These are phyloP conservation scores for Bufo bufo DNA, from an alignment of 2,113 vertebrate species.

Conservation along the genomic window DNA sequence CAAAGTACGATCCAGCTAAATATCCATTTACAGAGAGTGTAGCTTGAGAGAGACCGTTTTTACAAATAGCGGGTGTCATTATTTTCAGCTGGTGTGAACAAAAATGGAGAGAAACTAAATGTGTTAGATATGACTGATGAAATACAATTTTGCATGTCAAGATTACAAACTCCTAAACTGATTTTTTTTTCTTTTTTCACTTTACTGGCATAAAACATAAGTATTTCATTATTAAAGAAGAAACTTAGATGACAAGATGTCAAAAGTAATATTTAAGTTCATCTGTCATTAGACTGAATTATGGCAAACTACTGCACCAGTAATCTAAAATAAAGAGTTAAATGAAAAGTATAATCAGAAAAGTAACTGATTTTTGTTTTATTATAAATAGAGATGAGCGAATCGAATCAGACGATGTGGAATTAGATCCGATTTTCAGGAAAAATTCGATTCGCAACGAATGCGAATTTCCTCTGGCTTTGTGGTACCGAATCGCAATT, in stretches of 20 bases:
- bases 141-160: conserved; percentile 61
- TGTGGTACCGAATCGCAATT: no score
- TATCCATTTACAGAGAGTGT: conserved; percentile 65
- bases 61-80: conserved; percentile 63
- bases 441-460: no score
- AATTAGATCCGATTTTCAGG: no score
- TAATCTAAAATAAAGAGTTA: background rate
- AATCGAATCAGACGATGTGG: no score
- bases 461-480: no score
- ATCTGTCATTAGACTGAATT: background rate
- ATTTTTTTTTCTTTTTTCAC: conserved; percentile 24
- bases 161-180: conserved; percentile 59
- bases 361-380: background rate
- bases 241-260: background rate
- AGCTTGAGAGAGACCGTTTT: conserved; percentile 63
- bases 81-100: conserved; percentile 63
- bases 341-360: background rate
- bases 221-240: conserved; percentile 8
- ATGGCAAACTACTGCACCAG: background rate
- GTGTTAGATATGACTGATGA: conserved; percentile 64
- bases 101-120: conserved; percentile 63
- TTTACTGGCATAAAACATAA: background rate
- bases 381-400: no score
- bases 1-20: conserved; percentile 63
- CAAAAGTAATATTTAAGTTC: background rate